Evolutionary conservation across 2,113 vertebrate species (phyloP).

Genomic region (Hyaena hyaena): DNA sequence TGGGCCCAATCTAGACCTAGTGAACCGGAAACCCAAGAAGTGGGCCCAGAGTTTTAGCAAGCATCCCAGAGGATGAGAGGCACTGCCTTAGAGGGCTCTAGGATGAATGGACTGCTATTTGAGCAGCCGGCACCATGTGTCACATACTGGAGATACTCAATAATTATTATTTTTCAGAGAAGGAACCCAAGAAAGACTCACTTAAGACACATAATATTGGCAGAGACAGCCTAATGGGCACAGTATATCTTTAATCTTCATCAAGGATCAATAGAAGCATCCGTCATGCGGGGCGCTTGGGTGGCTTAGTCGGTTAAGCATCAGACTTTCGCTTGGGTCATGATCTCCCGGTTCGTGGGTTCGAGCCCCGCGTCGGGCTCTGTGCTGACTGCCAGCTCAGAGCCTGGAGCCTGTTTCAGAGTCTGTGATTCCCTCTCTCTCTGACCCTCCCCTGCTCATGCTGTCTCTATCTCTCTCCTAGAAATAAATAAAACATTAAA

Average conservation of each 20-base stretch:
- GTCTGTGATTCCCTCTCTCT: too few relatives aligned
- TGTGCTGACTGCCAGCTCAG: too few relatives aligned
- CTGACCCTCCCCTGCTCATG: too few relatives aligned
- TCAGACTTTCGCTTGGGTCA: too few relatives aligned
- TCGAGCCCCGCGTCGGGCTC: too few relatives aligned
- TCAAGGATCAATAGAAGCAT: not conserved
- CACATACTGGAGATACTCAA: not conserved
- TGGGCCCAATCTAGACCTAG: not conserved
- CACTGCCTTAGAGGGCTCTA: not conserved
- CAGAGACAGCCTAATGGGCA: not conserved
- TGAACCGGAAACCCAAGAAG: not conserved
- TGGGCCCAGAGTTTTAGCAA: not conserved
- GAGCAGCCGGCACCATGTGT: not conserved
- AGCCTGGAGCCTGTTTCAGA: too few relatives aligned
- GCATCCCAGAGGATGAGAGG: not conserved
- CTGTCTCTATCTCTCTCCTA: too few relatives aligned
- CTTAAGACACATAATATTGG: not conserved
- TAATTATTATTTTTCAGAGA: not conserved
- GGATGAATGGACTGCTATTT: not conserved
- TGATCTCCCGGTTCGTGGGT: too few relatives aligned
- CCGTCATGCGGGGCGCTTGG: not conserved
- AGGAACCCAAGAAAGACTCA: constrained; percentile 20
- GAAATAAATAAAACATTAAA: too few relatives aligned
- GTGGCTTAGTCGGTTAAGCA: too few relatives aligned
- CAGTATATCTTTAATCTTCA: constrained; percentile 32